Evolutionary conservation across 2,888 invertebrate species (phyloP), one percentile per base, ranked within the genome.

Genomic region (Ornithoptera priamus): DNA sequence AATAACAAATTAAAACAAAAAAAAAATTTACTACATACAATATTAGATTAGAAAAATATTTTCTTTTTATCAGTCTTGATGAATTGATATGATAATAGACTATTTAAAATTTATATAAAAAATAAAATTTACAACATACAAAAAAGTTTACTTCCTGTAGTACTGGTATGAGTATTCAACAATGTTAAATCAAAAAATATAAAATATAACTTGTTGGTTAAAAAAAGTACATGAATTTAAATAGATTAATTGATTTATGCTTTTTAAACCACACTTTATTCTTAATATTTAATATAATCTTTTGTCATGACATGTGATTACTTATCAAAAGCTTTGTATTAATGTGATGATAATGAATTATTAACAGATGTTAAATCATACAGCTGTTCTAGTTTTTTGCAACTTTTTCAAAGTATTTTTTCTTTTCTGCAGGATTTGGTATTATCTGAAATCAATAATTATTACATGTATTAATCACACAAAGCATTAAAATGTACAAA

Each of bases 361-460:
- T 24, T 58, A 60, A 24, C 60, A 60, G 2, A 60, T 60, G 18
- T 30, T 60, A 18, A 8, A 20, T 56, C n/a, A 10, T 12, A n/a
- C 7, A 50, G 42, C 1, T 62, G 7, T 22, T 50, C 50, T 73
- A 85, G 73, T 87, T 97, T 60, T 89, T 90, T 57, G 92, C 81
- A 72, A 94, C 89, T 81, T 95, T 96, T 78, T 95, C 94, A 86
- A 97, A 97, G 85, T 96, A 97, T 81, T 96, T 96, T 78, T 95
- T 95, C 86, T 97, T 97, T 80, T 96, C 96, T 74, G 94, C 93
- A 20, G 96, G 96, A 83, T 96, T 96, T 3, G 97, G 96, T 78
- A 97, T 96, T 75, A 97, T 97, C 96, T 97, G 93, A 73, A 95
- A 94, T 71, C 79, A 81, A 80, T 72, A 75, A 46, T 46, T 39